Base-by-base conservation (phyloP, 2,797 vertebrate genomes). In the Picus viridis region DNA sequence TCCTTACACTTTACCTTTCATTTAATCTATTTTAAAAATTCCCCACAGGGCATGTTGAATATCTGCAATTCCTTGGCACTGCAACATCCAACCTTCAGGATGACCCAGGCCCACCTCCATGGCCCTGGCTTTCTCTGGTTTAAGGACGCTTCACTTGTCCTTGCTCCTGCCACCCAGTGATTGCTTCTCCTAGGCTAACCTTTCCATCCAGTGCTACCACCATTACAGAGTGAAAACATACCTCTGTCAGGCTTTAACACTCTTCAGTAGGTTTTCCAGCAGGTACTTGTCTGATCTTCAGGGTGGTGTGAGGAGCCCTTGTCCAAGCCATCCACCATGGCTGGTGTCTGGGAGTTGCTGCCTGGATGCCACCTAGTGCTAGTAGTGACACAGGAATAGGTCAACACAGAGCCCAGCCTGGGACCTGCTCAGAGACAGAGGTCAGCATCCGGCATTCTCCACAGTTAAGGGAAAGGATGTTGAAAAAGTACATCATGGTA, bases 281-380 rank as follows among this genome's bases (percentile, higher is more conserved):
- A 62, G 53, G 17, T 72, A 59, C 59, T 10, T 47, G 14, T 45
- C 67, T 41, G 15, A 78, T 78, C 45, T 84, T 29, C 59, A 70
- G 56, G 4, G 43, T 15, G 19, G 5, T 6, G 10, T 45, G 51
- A 86, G 43, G 20, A 92, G 27, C 6, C 29, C n/a, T 73, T 27
- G 26, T 53, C 49, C 39, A 78, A 73, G 57, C 4, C 0, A 0
- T 58, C 53, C 53, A 30, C 71, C n/a, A 9, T 2, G 14, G 32
- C 12, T 13, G 1, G 23, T 4, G 3, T 39, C 49, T 61, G 51
- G 54, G 34, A 47, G 16, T 3, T 30, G 11, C 54, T 83, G 53
- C 13, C 16, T 59, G 51, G 32, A 72, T 65, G 17, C 32, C 11
- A 4, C 0, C 9, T 0, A 0, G 34, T 87, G 41, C 63, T 56